These are phyloP conservation scores for Vesta saturnalis DNA, from an alignment of 2,888 invertebrate species.

Conservation along the genomic window DNA sequence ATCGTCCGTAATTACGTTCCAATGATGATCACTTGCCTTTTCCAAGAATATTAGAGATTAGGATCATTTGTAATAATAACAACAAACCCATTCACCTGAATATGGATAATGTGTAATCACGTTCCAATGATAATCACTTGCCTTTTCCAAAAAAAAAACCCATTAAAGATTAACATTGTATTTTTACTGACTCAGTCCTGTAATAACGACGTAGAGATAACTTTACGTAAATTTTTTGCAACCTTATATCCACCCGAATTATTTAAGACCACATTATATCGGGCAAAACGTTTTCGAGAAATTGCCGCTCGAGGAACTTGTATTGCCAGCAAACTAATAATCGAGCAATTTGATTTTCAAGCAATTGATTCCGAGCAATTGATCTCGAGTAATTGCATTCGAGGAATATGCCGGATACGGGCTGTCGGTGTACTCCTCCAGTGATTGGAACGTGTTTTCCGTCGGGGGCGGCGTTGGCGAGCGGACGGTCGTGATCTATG, in stretches of 20 bases:
- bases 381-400: not conserved
- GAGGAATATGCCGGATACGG: not conserved
- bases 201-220: not conserved
- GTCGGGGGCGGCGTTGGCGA: too few species aligned
- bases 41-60: not conserved
- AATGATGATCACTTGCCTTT: not conserved
- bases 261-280: not conserved
- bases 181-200: not conserved
- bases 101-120: too few species aligned
- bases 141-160: not conserved
- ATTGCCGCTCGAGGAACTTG: slow-evolving; percentile 3
- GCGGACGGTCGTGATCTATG: too few species aligned
- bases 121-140: not conserved
- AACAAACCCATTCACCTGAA: too few species aligned
- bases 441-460: too few species aligned
- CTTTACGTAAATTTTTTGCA: not conserved
- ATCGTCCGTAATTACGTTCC: not conserved
- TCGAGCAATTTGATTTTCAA: not conserved
- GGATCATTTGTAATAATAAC: not conserved
- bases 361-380: not conserved
- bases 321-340: not conserved
- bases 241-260: too few species aligned
- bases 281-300: not conserved
- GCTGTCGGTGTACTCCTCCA: too few species aligned
- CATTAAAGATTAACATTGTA: not conserved